Evolutionary conservation across 1,140 invertebrate genomes (phyloP), one percentile per base, ranked within the genome.

Genomic region (Drosophila fuyamai): DNA sequence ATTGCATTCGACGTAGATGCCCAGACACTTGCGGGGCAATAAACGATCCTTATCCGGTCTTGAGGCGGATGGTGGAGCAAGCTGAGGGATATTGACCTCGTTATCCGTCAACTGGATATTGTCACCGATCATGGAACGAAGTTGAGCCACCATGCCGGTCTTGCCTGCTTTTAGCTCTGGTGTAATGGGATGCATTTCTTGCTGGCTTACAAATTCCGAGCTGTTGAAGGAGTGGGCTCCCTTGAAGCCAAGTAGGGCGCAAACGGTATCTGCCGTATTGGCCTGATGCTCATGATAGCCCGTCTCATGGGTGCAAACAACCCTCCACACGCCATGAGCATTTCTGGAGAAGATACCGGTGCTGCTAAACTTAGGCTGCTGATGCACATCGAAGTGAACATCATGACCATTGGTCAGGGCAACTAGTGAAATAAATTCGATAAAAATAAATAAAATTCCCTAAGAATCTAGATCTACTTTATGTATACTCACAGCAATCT

Each of bases 291-390:
- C 35, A 16, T 78, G 71, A 32, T 78, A 83, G 14, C 71, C 60
- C 12, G 93, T 92, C 57, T 92, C 93, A 50, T 93, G 88, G 71
- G 94, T 92, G 75, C 96, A 96, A 1, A 94, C 83, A 4, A 95
- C 93, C 36, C 92, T 91, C 96, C 96, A 97, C 35, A 92, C 63
- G 9, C 94, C 94, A 14, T 94, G 81, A 9, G 92, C 76, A 66
- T 94, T 94, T 66, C 93, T 92, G 0, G 94, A 94, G 41, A 96
- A 70, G 56, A 95, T 93, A 43, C 96, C 96, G 72, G 94, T 92
- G 16, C 90, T 84, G 55, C 93, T 94, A 8, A 96, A 91, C 68
- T 93, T 80, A 6, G 96, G 95, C 66, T 93, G 92, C 48, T 93
- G 91, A 58, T 95, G 94, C 36, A 93, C 81, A 77, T 96, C 95